Percentiles rank a stretch among this genome's conserved stretches.
Conservation (phyloP, 64 coral and sea anemone species). For the Platygyra sinensis region DNA sequence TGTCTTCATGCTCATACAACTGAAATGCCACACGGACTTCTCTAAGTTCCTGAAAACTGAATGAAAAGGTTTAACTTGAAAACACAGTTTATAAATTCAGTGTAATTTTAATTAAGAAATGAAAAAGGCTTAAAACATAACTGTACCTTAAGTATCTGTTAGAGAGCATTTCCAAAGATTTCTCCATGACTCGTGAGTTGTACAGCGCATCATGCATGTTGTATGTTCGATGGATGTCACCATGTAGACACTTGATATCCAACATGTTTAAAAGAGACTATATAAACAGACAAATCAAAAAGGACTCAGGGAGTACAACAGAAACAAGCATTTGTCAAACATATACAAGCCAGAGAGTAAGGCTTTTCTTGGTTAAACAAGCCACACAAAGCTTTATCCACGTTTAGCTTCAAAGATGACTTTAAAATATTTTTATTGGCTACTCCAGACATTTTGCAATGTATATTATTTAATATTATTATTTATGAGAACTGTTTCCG, state of each 20-base stretch:
- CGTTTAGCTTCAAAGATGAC: too few species aligned
- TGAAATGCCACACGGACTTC: constrained; percentile 84
- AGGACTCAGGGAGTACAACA: background rate
- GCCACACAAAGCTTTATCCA: too few species aligned
- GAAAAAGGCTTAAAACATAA: background rate
- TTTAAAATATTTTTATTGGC: too few species aligned
- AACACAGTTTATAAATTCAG: background rate
- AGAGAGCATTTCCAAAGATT: constrained; percentile 74
- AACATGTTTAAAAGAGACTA: constrained; percentile 61
- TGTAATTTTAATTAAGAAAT: too few species aligned
- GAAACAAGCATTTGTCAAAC: background rate
- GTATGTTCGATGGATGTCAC: constrained; percentile 84
- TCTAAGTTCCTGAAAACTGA: constrained; percentile 81
- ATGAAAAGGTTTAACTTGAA: background rate
- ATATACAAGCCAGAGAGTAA: too few species aligned
- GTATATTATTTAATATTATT: too few species aligned
- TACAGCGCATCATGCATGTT: constrained; percentile 93
- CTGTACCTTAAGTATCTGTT: constrained; percentile 85
- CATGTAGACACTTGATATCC: constrained; percentile 87
- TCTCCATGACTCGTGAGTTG: constrained; percentile 85
- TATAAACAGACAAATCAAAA: background rate
- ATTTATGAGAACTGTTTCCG: too few species aligned
- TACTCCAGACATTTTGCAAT: too few species aligned
- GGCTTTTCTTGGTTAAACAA: too few species aligned
- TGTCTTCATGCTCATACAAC: constrained; percentile 91